phyloP scores from a whole-genome alignment of 2,113 vertebrate genomes.

The Cricetomys ansorgei region DNA sequence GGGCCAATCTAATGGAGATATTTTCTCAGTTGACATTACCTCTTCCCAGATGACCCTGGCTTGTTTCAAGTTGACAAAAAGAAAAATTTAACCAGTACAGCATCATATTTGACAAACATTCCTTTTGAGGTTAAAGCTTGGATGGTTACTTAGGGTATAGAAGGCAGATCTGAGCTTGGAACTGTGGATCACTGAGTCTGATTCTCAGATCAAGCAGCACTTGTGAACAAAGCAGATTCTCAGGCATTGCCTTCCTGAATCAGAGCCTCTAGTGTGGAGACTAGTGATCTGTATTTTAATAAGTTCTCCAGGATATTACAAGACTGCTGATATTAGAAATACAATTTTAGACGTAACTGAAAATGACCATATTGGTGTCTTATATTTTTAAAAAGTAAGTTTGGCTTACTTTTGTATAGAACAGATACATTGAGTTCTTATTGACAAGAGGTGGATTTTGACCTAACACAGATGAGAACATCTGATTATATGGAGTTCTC shows the following conservation, averaged over 20 bases:
- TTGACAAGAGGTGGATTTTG: neutral
- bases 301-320: neutral
- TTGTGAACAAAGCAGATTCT: neutral
- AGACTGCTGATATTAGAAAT: neutral
- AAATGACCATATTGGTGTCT: neutral
- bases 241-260: neutral
- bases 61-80: neutral
- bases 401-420: neutral
- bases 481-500: neutral
- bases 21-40: neutral
- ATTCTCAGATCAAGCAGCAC: neutral
- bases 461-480: neutral
- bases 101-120: neutral
- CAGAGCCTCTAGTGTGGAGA: neutral
- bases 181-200: neutral
- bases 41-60: neutral
- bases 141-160: accelerated
- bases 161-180: neutral
- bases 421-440: neutral
- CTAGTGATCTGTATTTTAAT: neutral
- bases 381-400: neutral
- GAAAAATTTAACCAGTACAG: neutral
- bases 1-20: neutral
- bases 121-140: neutral
- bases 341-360: neutral